A percentile compares a stretch with the other conserved stretches of the same genome.
Evolutionary conservation across 2,113 vertebrate species (phyloP).

Genomic region (Pogonocichla stellata): DNA sequence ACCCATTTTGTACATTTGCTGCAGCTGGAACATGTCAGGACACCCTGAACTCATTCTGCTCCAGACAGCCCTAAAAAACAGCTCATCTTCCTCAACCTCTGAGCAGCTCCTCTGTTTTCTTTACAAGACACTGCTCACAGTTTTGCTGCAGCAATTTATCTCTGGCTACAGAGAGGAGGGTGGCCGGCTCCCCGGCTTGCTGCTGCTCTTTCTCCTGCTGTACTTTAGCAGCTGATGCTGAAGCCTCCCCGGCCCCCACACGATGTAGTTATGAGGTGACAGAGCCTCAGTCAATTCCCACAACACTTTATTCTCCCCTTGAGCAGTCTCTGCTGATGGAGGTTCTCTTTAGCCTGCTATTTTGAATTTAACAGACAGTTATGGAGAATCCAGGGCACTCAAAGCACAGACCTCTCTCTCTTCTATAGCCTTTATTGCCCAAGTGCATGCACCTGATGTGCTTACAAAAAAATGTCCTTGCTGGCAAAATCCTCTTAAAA

Average conservation of each 20-base stretch:
- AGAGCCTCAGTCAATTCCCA: not conserved
- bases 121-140: not conserved
- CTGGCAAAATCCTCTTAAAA: slow-evolving; percentile 40
- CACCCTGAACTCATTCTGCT: not conserved
- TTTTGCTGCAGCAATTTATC: slow-evolving; percentile 57
- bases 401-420: slow-evolving; percentile 14
- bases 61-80: not conserved
- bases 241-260: not conserved
- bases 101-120: not conserved
- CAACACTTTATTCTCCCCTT: not conserved
- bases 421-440: not conserved
- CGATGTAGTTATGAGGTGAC: not conserved
- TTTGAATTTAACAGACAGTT: slow-evolving; percentile 13
- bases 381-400: not conserved
- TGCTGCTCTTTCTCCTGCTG: not conserved
- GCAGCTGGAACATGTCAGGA: not conserved
- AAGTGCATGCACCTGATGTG: not conserved
- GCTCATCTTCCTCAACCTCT: not conserved
- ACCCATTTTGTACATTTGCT: not conserved
- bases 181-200: not conserved
- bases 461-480: slow-evolving; percentile 35
- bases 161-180: slow-evolving; percentile 20
- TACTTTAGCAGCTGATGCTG: not conserved
- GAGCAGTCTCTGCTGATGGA: not conserved
- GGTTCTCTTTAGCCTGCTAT: not conserved